Base-by-base conservation (phyloP, 2,888 invertebrate species). In the Hypomecis atomaria region DNA sequence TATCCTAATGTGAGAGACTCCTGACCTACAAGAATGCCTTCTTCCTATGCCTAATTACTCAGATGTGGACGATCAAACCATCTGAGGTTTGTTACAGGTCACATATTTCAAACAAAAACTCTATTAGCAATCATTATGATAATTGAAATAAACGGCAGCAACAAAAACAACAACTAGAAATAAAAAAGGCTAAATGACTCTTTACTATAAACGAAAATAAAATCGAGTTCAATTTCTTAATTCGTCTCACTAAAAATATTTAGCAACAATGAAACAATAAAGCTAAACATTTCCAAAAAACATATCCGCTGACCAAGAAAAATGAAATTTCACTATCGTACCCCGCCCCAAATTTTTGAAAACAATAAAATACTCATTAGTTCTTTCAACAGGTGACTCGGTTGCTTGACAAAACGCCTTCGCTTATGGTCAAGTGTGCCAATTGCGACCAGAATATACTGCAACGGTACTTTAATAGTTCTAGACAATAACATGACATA, bases 341-440 rank as follows among this genome's bases (percentile, higher is more conserved):
- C 45, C 11, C 11, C 49, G 65, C 1, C 64, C 68, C 54, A 70
- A 59, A 66, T 64, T 45, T 56, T 56, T 49, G n/a, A 50, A 64
- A 67, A 70, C 70, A 67, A 71, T 65, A 47, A 44, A 48, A 59
- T 59, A 54, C 43, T n/a, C 54, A 54, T 40, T 48, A 45, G 56
- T 61, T 44, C 45, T 57, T 65, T 61, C 60, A 62, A 61, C 66
- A 59, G 57, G 52, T 54, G 38, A 56, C 52, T 65, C 57, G 49
- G 62, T 50, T 59, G 43, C 43, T 58, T 42, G 47, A 62, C 59
- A 66, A 64, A 62, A 67, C 56, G 59, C 36, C 58, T 71, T 71
- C 67, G 52, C 68, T 70, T 72, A 74, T 67, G 71, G 76, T 62
- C 42, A 73, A 65, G 66, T 69, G 73, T 76, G 74, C 70, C 77